A percentile compares a stretch with the other conserved stretches of the same genome.
Evolutionary conservation across 2,888 invertebrate genomes (phyloP).

Genomic region (Eurytoma californica): DNA sequence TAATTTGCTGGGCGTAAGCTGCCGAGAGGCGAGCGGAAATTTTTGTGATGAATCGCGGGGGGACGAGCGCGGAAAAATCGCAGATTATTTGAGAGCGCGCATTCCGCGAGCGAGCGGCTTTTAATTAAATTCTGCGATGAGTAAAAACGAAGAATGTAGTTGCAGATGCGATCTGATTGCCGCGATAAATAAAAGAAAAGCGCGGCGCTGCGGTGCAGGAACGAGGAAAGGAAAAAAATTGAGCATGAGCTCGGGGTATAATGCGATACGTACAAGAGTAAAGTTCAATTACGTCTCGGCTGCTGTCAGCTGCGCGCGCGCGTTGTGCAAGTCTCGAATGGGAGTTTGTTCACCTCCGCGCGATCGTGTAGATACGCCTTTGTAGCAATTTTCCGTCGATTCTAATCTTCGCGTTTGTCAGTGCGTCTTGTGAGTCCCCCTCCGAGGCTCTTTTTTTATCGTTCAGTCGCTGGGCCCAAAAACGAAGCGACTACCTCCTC

Average conservation of each 20-base stretch:
- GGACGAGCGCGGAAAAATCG: constrained; percentile 6
- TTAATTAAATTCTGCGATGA: constrained; percentile 34
- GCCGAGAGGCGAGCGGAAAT: not conserved
- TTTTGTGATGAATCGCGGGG: constrained; percentile 15
- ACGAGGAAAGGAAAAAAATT: not conserved
- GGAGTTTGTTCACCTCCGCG: constrained; percentile 29
- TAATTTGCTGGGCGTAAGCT: not conserved
- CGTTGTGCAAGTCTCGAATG: constrained; percentile 27
- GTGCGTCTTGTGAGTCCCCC: not conserved
- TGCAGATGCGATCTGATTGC: constrained; percentile 25
- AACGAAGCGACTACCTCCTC: not conserved
- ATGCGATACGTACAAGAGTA: constrained; percentile 33
- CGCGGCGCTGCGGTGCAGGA: not conserved
- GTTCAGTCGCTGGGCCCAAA: not conserved
- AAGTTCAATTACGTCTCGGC: constrained; percentile 37
- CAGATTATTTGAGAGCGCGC: constrained; percentile 14
- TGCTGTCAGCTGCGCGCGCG: constrained; percentile 8
- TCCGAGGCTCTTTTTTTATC: not conserved
- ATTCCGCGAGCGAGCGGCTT: not conserved
- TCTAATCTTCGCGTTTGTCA: constrained; percentile 34
- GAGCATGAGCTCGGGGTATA: constrained; percentile 1
- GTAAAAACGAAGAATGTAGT: constrained; percentile 12
- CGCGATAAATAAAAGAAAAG: constrained; percentile 31
- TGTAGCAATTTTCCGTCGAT: constrained; percentile 36
- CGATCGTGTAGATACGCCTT: constrained; percentile 37